phyloP scores from a whole-genome alignment of 2,888 invertebrate species.

The Euclidia mi region DNA sequence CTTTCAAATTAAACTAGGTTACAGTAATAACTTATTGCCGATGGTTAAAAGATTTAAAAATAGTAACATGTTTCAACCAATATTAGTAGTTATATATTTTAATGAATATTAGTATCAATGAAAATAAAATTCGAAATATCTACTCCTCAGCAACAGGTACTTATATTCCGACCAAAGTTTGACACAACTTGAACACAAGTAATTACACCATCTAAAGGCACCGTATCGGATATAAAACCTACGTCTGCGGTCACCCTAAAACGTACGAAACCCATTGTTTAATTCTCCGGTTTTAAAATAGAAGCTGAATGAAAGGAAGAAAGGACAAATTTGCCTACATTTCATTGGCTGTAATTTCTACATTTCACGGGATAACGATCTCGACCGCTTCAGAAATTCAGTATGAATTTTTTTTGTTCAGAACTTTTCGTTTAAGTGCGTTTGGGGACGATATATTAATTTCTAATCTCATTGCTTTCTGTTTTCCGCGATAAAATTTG shows the following conservation, averaged over 20 bases:
- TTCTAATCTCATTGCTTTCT: conserved; percentile 20
- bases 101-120: too few species aligned
- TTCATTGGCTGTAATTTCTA: conserved; percentile 49
- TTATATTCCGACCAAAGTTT: too few species aligned
- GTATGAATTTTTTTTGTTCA: conserved; percentile 11
- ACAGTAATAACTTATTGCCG: too few species aligned
- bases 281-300: conserved; percentile 57
- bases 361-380: conserved; percentile 14
- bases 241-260: conserved; percentile 16
- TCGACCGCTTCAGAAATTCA: conserved; percentile 17
- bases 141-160: too few species aligned
- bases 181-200: too few species aligned
- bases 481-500: conserved; percentile 5
- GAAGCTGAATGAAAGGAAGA: too few species aligned
- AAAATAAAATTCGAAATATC: too few species aligned
- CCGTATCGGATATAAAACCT: background rate
- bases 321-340: conserved; percentile 48
- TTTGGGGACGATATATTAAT: conserved; percentile 26
- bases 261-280: conserved; percentile 35
- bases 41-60: too few species aligned
- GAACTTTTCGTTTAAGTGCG: conserved; percentile 22
- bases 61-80: too few species aligned
- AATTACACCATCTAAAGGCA: background rate
- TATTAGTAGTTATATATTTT: too few species aligned
- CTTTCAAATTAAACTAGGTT: too few species aligned